phyloP scores from a whole-genome alignment of 2,113 vertebrate species.

The Mohoua ochrocephala region DNA sequence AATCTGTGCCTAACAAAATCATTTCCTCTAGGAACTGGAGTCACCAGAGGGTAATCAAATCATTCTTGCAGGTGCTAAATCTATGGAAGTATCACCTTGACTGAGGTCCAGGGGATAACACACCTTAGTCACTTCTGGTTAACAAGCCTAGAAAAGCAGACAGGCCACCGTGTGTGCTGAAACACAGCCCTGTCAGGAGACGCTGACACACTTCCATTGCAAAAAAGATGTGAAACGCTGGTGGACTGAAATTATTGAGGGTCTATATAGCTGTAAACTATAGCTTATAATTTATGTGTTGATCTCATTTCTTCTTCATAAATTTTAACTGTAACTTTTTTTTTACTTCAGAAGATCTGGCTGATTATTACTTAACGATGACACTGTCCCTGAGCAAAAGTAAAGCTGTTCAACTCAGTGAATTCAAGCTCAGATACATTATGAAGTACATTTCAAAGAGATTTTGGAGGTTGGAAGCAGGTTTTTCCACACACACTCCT shows the following conservation, averaged over 20 bases:
- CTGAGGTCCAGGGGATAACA: neutral
- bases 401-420: neutral
- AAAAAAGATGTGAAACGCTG: neutral
- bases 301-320: neutral
- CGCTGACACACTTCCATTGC: neutral
- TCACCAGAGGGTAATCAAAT: neutral
- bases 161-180: neutral
- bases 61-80: neutral
- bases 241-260: neutral
- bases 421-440: neutral
- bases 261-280: neutral
- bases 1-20: neutral
- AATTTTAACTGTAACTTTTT: neutral
- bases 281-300: neutral
- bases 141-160: neutral
- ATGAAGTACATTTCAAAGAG: neutral
- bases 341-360: neutral
- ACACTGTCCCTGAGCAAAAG: neutral
- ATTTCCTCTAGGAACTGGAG: neutral
- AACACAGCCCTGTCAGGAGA: neutral
- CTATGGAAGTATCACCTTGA: neutral
- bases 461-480: neutral
- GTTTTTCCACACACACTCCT: neutral
- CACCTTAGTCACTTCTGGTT: neutral
- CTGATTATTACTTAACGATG: neutral